These are phyloP conservation scores for Dasysyrphus albostriatus DNA, from an alignment of 2,888 invertebrate genomes.

Conservation along the genomic window DNA sequence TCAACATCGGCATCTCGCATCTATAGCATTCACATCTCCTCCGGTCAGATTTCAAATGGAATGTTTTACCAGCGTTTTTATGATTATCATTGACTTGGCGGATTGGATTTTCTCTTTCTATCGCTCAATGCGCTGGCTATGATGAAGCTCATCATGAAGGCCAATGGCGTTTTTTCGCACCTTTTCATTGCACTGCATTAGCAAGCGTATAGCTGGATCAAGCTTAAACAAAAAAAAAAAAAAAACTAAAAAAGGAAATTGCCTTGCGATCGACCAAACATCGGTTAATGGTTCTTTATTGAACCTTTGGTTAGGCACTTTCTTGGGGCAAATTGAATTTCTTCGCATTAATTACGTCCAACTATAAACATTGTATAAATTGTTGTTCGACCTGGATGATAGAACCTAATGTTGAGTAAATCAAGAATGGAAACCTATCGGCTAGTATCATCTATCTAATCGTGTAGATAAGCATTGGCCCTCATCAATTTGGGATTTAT, in stretches of 20 bases:
- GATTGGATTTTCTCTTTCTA: constrained; percentile 43
- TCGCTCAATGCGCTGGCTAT: background rate
- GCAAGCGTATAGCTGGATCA: background rate
- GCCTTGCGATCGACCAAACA: constrained; percentile 46
- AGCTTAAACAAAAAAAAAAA: background rate
- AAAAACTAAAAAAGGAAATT: constrained; percentile 30
- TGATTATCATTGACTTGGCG: constrained; percentile 50
- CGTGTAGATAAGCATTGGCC: constrained; percentile 57
- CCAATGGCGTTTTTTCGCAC: constrained; percentile 67
- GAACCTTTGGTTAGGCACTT: constrained; percentile 46
- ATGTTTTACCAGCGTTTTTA: constrained; percentile 55
- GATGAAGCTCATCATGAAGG: constrained; percentile 34
- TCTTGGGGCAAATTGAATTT: constrained; percentile 71
- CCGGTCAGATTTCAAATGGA: constrained; percentile 47
- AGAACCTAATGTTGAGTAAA: constrained; percentile 39
- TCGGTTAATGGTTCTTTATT: constrained; percentile 72
- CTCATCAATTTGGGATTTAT: constrained; percentile 67
- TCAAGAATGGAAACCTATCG: constrained; percentile 67
- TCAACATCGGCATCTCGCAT: constrained; percentile 49
- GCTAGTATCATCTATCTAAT: constrained; percentile 54
- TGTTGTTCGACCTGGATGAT: constrained; percentile 3
- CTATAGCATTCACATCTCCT: constrained; percentile 62
- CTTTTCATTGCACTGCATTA: constrained; percentile 41
- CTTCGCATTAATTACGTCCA: constrained; percentile 71
- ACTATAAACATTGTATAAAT: constrained; percentile 49